These are phyloP conservation scores for Psittacula echo DNA, from an alignment of 2,797 vertebrate genomes.

Conservation along the genomic window DNA sequence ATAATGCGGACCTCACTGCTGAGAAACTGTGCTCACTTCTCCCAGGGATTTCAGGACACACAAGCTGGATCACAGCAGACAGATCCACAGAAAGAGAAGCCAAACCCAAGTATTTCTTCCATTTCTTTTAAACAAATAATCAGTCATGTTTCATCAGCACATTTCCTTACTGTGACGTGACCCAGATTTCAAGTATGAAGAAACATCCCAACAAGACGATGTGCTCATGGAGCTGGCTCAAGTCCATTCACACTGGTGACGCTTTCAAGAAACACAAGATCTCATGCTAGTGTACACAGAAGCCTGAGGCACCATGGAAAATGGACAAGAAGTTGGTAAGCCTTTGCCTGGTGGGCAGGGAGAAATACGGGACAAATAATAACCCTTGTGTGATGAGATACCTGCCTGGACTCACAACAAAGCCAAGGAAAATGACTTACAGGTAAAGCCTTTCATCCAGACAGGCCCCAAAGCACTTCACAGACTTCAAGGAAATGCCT, in stretches of 20 bases:
- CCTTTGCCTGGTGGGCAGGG: neutral
- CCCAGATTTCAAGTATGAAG: neutral
- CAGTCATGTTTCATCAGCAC: neutral
- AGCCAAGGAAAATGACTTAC: neutral
- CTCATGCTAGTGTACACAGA: neutral
- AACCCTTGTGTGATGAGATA: rapidly evolving
- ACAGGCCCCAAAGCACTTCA: neutral
- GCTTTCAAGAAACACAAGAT: neutral
- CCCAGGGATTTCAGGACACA: too few species aligned
- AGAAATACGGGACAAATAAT: neutral
- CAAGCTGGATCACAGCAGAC: neutral
- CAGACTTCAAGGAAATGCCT: neutral
- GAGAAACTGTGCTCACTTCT: neutral
- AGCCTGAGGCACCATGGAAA: neutral
- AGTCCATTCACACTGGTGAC: rapidly evolving
- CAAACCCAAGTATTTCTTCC: neutral
- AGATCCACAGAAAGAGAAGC: neutral
- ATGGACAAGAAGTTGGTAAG: neutral
- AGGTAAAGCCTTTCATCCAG: neutral
- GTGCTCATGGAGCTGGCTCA: neutral
- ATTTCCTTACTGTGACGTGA: rapidly evolving
- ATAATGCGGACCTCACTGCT: neutral
- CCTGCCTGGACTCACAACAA: neutral
- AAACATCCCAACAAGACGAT: neutral
- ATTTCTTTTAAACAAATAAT: neutral